Base-by-base conservation (phyloP, 1,140 invertebrate genomes). In the Oppia nitens region DNA sequence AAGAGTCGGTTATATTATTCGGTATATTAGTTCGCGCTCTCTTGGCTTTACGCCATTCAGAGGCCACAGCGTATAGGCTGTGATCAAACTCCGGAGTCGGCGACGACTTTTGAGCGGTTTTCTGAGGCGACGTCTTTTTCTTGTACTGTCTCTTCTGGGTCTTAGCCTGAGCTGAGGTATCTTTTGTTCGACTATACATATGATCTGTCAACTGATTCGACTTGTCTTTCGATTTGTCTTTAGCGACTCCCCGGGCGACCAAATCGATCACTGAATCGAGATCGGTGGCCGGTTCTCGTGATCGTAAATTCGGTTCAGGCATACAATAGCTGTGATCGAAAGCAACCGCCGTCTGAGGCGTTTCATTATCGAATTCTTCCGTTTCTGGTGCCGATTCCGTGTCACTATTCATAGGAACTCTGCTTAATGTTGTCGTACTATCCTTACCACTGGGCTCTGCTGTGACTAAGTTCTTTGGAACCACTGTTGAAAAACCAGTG, bases 241-340 rank as follows among this genome's bases (percentile, higher is more conserved):
- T 20, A 47, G 21, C 32, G 24, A 48, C 45, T 11, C 61, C 63
- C 20, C 53, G 40, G 1, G 25, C 50, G 40, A 63, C 59, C 2
- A 57, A 57, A 23, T 64, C 63, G 9, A 59, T 64, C 1, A 63
- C 53, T 47, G 48, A 54, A 9, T 61, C 53, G 24, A 59, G 40
- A 54, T 27, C 53, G 1, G 29, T 17, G 14, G 53, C 1, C 3
- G 14, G 26, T 40, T 54, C 53, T 28, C 21, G 4, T 12, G 1
- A 45, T 2, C 14, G 29, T 59, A 11, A n/a, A 14, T 28, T 6
- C 23, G 14, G 40, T 23, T 29, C 21, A 25, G 61, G 64, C 24
- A 66, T 28, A 55, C 63, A 64, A 57, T 66, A 66, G 49, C 54
- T 57, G 50, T 66, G 64, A 51, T 66, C 64, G 47, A 53, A 56